Conservation (phyloP, 1,140 invertebrate species). For the Drosophila melanogaster region DNA sequence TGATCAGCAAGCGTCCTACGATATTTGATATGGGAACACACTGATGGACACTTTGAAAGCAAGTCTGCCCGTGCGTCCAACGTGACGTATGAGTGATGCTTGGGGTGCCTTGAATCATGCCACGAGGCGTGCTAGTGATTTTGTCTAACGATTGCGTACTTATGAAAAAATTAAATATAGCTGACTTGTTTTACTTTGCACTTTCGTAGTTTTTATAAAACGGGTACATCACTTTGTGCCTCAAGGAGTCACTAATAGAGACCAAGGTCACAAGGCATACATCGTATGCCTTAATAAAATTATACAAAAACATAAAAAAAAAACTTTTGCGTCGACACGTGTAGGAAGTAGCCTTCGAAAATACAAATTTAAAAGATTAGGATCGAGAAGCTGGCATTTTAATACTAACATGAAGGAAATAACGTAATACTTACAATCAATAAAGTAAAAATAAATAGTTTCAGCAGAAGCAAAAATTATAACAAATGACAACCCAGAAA, state of each 20-base stretch:
- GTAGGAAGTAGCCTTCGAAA: not conserved
- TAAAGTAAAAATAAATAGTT: conserved; percentile 20
- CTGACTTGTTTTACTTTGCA: not conserved
- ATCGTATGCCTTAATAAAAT: too few species aligned
- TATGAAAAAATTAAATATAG: conserved; percentile 11
- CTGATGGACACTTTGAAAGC: conserved; percentile 8
- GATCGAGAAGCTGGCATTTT: too few species aligned
- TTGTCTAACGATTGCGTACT: conserved; percentile 22
- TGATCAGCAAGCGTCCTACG: conserved; percentile 55
- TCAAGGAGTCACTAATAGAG: too few species aligned
- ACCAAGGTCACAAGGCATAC: too few species aligned
- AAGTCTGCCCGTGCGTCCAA: conserved; percentile 39
- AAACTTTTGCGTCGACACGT: not conserved
- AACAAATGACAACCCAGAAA: conserved; percentile 2
- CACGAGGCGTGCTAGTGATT: conserved; percentile 56
- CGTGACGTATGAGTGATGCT: conserved; percentile 70
- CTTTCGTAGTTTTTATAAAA: not conserved
- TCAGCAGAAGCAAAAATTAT: not conserved
- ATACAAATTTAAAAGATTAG: not conserved
- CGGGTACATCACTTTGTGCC: not conserved
- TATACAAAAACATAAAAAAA: too few species aligned
- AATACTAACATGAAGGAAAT: not conserved
- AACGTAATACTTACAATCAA: not conserved
- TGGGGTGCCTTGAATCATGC: conserved; percentile 47
- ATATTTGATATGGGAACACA: conserved; percentile 65